Evolutionary conservation across 92 coral and sea anemone genomes (phyloP).

Genomic region (Siderastrea radians): DNA sequence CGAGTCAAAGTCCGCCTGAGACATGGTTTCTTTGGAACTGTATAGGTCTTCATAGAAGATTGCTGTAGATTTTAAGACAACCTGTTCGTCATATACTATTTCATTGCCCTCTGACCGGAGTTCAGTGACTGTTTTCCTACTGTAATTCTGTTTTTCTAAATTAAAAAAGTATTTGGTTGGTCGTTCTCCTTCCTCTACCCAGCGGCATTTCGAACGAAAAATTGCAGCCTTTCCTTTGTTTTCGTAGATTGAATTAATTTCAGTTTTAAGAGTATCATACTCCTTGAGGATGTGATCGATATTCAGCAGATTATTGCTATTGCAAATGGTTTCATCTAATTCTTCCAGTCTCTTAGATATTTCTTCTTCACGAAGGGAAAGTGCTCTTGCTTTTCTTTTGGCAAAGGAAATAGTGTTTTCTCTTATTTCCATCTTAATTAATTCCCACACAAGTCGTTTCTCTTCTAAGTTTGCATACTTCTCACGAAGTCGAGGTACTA

Average conservation of each 20-base stretch:
- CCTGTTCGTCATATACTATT: too few species aligned
- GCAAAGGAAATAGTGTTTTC: background rate
- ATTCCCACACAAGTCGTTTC: background rate
- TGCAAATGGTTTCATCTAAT: background rate
- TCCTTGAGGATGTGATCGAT: background rate
- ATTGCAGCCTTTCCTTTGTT: background rate
- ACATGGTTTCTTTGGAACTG: too few species aligned
- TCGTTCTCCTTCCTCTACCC: too few species aligned
- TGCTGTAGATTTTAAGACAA: too few species aligned
- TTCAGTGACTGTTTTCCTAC: background rate
- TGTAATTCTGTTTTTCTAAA: too few species aligned
- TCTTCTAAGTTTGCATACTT: background rate
- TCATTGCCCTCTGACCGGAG: background rate
- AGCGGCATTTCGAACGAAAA: too few species aligned
- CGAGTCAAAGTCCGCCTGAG: too few species aligned
- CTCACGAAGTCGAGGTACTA: background rate
- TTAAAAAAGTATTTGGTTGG: too few species aligned
- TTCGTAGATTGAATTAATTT: background rate
- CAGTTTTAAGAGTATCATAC: background rate
- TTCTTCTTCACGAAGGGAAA: background rate
- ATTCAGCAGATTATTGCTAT: background rate
- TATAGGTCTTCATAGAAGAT: too few species aligned
- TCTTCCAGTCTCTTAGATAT: background rate
- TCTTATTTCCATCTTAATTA: too few species aligned
- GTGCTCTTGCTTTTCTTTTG: background rate